Evolutionary conservation across 2,888 invertebrate species (phyloP), one percentile per base, ranked within the genome.

Genomic region (Synanthedon formicaeformis): DNA sequence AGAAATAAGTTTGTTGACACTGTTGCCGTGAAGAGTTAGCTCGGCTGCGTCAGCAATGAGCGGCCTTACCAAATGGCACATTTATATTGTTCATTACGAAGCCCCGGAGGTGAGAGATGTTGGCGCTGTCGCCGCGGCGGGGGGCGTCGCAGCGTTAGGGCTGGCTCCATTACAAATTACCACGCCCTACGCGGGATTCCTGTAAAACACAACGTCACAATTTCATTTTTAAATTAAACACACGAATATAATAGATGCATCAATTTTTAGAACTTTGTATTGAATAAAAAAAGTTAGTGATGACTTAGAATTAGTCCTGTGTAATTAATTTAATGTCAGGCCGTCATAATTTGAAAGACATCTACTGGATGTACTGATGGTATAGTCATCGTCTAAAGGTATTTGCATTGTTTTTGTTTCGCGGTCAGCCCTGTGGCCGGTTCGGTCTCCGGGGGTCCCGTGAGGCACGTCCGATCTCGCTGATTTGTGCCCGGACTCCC

Each of bases 401-500:
- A 34, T 10, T 34, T 34, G 34, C 34, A 34, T 34, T 34, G 34
- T 34, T 34, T 34, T 34, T 34, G 8, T 8, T 34, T 34, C 34
- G 34, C 49, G 11, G 49, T 23, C 79, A 81, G 64, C 81, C 81
- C 81, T 81, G 72, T 40, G 4, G 52, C 54, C 16, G 49, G 14
- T 50, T 55, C 56, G 56, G 62, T 67, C 66, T 78, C 58, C 67
- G 73, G 75, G 82, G 83, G 83, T 80, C 74, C 75, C 76, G 50
- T 56, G 58, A 57, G 58, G 69, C 73, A 68, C 72, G 75, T 73
- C 79, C 62, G 68, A 64, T 60, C 72, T 73, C 78, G 81, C 78
- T 86, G 85, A 83, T 83, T 85, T 85, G 85, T 84, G 83, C 82
- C 67, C 74, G 83, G 76, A 70, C 80, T 76, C 85, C 85, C 81